A percentile compares a stretch with the other conserved stretches of the same genome.
These are phyloP conservation scores for Eumacrocentrus americanus DNA, from an alignment of 2,888 invertebrate species.

Conservation along the genomic window DNA sequence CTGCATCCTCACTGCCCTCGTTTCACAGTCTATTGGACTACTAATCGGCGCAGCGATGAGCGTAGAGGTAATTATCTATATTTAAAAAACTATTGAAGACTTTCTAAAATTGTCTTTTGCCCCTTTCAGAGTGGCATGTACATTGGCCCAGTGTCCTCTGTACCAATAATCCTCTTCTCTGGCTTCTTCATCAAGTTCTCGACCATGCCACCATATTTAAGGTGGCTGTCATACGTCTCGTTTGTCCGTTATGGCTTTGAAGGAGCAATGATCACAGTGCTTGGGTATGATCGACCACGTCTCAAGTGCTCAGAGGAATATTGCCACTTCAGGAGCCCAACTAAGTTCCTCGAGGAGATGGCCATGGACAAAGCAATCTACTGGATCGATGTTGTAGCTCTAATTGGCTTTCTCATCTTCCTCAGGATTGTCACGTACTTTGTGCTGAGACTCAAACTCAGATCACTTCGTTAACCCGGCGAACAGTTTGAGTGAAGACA, in stretches of 20 bases:
- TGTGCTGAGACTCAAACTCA: slow-evolving; percentile 80
- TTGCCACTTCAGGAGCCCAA: slow-evolving; percentile 82
- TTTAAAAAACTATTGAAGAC: too few relatives aligned
- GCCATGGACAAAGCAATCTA: slow-evolving; percentile 78
- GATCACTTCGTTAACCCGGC: slow-evolving; percentile 59
- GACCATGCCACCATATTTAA: slow-evolving; percentile 86
- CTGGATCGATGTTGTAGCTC: slow-evolving; percentile 84
- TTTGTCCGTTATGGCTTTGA: slow-evolving; percentile 93
- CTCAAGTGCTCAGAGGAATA: slow-evolving; percentile 82
- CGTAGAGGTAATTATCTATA: slow-evolving; percentile 69
- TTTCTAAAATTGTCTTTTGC: slow-evolving; percentile 24
- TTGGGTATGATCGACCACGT: slow-evolving; percentile 82
- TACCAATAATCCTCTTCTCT: slow-evolving; percentile 90
- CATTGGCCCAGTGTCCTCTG: slow-evolving; percentile 87
- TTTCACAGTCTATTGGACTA: slow-evolving; percentile 90
- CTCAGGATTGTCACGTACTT: slow-evolving; percentile 81
- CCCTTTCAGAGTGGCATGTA: slow-evolving; percentile 67
- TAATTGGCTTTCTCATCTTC: slow-evolving; percentile 79
- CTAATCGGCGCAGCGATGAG: slow-evolving; percentile 92
- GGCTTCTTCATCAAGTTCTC: slow-evolving; percentile 94
- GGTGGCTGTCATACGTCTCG: slow-evolving; percentile 88
- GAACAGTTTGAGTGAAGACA: slow-evolving; percentile 14
- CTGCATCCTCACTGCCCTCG: slow-evolving; percentile 83
- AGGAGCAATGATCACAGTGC: slow-evolving; percentile 90
- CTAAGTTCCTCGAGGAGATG: slow-evolving; percentile 84